Evolutionary conservation across 2,113 vertebrate species (phyloP).

Genomic region (Pristiophorus japonicus): DNA sequence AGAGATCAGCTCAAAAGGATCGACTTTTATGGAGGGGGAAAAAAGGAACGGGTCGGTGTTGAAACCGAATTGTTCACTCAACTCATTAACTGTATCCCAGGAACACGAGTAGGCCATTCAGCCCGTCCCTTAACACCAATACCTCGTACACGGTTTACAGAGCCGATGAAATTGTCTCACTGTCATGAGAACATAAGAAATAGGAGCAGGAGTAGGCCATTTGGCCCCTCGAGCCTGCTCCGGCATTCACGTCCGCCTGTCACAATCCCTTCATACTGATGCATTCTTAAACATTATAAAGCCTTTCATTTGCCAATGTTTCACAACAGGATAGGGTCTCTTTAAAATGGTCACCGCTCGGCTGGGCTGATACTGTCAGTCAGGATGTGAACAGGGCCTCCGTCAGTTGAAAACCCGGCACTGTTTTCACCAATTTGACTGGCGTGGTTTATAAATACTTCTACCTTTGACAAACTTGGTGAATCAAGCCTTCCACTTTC

Average conservation of each 20-base stretch:
- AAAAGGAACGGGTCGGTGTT: neutral
- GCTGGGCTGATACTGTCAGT: too few relatives aligned
- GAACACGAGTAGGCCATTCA: too few relatives aligned
- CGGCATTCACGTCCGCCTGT: too few relatives aligned
- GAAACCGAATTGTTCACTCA: neutral
- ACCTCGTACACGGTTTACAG: neutral
- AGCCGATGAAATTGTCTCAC: neutral
- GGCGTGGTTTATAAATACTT: neutral
- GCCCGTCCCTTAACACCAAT: neutral
- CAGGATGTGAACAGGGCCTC: neutral
- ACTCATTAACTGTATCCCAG: neutral
- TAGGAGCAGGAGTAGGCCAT: too few relatives aligned
- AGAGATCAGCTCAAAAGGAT: neutral
- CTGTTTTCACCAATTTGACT: neutral
- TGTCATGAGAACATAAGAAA: too few relatives aligned
- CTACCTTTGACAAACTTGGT: neutral
- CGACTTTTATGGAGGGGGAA: neutral
- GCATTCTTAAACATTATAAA: neutral
- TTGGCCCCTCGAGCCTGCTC: too few relatives aligned
- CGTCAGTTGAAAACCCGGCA: neutral
- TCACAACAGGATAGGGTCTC: neutral
- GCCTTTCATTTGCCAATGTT: neutral
- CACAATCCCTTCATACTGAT: neutral
- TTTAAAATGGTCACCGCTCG: neutral
- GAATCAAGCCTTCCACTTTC: neutral